Conservation (phyloP, 2,797 vertebrate species). For the Brotula barbata region DNA sequence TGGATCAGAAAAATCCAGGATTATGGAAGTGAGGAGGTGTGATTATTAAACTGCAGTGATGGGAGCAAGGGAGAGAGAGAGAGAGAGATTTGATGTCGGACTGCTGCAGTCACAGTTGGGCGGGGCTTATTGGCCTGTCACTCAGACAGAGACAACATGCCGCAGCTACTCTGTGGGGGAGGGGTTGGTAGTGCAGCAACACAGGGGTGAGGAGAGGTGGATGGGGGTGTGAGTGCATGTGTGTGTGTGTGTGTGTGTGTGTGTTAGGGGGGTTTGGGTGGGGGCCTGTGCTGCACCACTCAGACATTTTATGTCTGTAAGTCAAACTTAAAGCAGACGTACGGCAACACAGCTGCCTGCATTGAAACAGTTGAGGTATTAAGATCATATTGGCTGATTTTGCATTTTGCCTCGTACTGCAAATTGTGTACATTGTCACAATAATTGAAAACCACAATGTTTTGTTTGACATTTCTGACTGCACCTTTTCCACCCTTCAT, state of each 20-base stretch:
- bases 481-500: no score
- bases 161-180: constrained; percentile 68
- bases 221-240: neutral
- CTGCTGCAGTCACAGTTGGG: constrained; percentile 74
- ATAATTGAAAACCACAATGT: no score
- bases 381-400: constrained; percentile 7
- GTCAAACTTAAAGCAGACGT: constrained; percentile 36
- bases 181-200: constrained; percentile 61
- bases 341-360: constrained; percentile 42
- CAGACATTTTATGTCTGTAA: constrained; percentile 37
- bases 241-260: constrained; percentile 5
- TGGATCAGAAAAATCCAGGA: neutral
- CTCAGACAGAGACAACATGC: constrained; percentile 60
- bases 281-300: constrained; percentile 52
- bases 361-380: constrained; percentile 58
- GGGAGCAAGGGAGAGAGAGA: constrained; percentile 18
- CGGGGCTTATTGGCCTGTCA: constrained; percentile 58
- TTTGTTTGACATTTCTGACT: no score
- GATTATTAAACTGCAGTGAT: constrained; percentile 67
- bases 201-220: constrained; percentile 38
- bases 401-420: no score
- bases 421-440: no score
- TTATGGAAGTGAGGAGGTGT: constrained; percentile 43
- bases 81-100: constrained; percentile 64
- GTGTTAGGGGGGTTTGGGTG: constrained; percentile 1